Percentiles rank a stretch among this genome's conserved stretches.
Evolutionary conservation across 2,888 invertebrate genomes (phyloP).

Genomic region (Pheosia tremula): DNA sequence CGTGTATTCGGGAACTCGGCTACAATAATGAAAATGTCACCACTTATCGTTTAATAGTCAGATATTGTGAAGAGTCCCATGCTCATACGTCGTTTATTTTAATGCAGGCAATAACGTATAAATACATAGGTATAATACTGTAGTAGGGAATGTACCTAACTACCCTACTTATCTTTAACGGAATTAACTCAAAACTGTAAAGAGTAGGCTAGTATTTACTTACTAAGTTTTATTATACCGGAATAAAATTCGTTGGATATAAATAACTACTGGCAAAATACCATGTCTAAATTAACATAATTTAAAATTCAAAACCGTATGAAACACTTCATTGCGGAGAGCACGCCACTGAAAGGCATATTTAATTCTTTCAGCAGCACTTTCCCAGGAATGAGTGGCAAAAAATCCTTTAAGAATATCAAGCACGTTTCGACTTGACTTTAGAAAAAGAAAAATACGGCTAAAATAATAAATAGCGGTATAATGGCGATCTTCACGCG

Average conservation of each 20-base stretch:
- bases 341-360: constrained; percentile 66
- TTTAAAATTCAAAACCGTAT: constrained; percentile 74
- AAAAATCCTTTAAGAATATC: constrained; percentile 65
- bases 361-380: constrained; percentile 68
- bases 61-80: background rate
- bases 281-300: constrained; percentile 65
- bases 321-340: constrained; percentile 66
- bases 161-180: too few relatives aligned
- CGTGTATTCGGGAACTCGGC: constrained; percentile 37
- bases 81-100: constrained; percentile 8
- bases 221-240: constrained; percentile 17
- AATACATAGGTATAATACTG: too few relatives aligned
- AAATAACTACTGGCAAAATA: constrained; percentile 46
- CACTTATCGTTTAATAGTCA: constrained; percentile 14
- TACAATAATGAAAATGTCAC: constrained; percentile 36
- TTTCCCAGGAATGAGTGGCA: constrained; percentile 53
- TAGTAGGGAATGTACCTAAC: too few relatives aligned
- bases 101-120: constrained; percentile 39
- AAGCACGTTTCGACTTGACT: constrained; percentile 72
- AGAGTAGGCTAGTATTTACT: background rate
- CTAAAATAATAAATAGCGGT: constrained; percentile 81
- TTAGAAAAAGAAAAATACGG: constrained; percentile 73
- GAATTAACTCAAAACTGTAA: background rate
- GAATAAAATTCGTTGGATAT: constrained; percentile 44
- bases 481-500: constrained; percentile 82